Evolutionary conservation across 1,140 invertebrate genomes (phyloP).

Genomic region (Drosophila lowei): DNA sequence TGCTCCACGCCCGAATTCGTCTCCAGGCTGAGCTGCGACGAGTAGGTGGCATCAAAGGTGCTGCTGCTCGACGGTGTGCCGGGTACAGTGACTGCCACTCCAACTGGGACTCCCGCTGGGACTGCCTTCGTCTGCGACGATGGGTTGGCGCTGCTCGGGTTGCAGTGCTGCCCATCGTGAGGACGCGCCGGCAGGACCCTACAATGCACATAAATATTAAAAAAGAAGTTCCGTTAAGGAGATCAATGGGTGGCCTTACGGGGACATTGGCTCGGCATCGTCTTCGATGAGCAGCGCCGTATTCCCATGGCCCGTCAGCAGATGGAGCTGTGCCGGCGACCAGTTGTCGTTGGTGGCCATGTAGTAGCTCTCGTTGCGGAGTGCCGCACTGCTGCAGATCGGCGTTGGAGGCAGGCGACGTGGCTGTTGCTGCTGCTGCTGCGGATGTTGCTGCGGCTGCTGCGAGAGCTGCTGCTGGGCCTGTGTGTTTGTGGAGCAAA

Average conservation of each 20-base stretch:
- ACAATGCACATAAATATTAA: too few species aligned
- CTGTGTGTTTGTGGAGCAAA: constrained; percentile 79
- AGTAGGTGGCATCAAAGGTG: constrained; percentile 88
- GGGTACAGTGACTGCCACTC: constrained; percentile 24
- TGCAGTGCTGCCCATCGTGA: constrained; percentile 73
- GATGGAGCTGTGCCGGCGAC: constrained; percentile 74
- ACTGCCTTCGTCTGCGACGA: constrained; percentile 36
- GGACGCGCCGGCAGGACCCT: constrained; percentile 70
- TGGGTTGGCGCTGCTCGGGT: constrained; percentile 64
- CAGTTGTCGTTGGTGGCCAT: constrained; percentile 86
- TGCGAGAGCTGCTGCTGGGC: constrained; percentile 43
- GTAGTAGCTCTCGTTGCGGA: constrained; percentile 94
- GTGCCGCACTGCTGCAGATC: constrained; percentile 60
- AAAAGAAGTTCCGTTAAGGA: too few species aligned
- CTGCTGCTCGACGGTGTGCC: constrained; percentile 28
- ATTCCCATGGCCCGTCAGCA: constrained; percentile 69
- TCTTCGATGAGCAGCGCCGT: constrained; percentile 88
- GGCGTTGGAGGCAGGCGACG: constrained; percentile 50
- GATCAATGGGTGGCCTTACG: constrained; percentile 36
- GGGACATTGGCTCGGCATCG: constrained; percentile 83
- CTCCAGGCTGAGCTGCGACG: constrained; percentile 90
- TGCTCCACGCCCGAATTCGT: constrained; percentile 87
- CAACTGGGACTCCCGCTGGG: not conserved
- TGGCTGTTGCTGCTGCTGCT: constrained; percentile 32
- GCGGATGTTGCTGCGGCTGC: constrained; percentile 34